Base-by-base conservation (phyloP, 2,888 invertebrate genomes). In the Limulus polyphemus region DNA sequence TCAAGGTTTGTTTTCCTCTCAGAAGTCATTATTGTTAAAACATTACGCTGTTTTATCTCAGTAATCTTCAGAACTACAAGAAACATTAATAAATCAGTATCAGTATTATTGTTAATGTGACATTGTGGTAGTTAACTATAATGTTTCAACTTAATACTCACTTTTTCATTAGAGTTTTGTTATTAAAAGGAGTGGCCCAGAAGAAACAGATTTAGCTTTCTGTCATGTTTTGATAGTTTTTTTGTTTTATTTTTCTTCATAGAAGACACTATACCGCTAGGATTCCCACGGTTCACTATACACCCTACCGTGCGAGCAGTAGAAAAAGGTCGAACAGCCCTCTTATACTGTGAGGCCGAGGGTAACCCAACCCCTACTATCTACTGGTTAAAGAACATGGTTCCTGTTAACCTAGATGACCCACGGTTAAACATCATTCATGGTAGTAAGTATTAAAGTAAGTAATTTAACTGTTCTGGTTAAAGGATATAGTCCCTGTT, bases 281-380 rank as follows among this genome's bases (percentile, higher is more conserved):
- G 97, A 49, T 99, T 97, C 79, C 98, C 98, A 56, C 83, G 83
- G 75, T 88, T 92, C 74, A 85, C 86, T 50, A 86, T 88, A 72
- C 87, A 90, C 64, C 94, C 97, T 0, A 84, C 84, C 65, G 87
- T 92, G 62, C 90, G 93, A 80, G 95, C 94, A 60, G 95, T 97
- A 59, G 98, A 99, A 79, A 92, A 91, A 69, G 94, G 93, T 16
- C 90, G 92, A 78, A 90, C 86, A 55, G 88, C 94, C 13, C 83
- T 90, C 46, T 83, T 99, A 72, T 85, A 86, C 55, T 99, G 98
- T 79, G 83, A 87, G 67, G 95, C 93, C 50, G 83, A 82, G 55
- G 97, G 95, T 60, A 86, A 82, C 73, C 93, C 92, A 5, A 79
- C 85, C 49, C 82, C 81, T 12, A 82, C 82, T 72, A 88, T 97